These are phyloP conservation scores for Scalopus aquaticus DNA, from an alignment of 2,113 vertebrate species.

Conservation along the genomic window DNA sequence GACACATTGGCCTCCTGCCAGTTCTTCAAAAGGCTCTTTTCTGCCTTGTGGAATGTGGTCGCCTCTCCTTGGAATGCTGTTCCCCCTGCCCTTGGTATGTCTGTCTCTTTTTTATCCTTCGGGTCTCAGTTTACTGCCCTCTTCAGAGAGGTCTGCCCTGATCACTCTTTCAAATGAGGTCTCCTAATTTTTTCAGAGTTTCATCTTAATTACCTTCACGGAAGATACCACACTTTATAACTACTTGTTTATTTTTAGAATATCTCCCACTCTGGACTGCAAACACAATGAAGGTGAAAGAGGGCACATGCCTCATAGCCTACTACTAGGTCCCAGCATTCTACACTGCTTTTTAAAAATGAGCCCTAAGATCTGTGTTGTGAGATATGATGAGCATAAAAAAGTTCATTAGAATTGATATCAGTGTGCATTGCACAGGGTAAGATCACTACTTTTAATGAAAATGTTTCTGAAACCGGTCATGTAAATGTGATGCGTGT, in stretches of 20 bases:
- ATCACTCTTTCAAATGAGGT: neutral
- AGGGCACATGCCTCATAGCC: neutral
- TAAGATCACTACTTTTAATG: neutral
- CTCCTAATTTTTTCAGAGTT: conserved; percentile 1
- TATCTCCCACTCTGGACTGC: neutral
- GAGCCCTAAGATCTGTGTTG: neutral
- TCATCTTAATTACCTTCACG: neutral
- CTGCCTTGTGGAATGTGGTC: conserved; percentile 11
- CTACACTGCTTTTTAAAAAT: neutral
- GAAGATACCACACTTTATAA: neutral
- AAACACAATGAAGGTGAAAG: neutral
- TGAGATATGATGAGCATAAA: neutral
- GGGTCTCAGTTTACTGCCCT: conserved; percentile 40
- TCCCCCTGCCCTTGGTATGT: neutral
- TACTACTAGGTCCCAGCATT: neutral
- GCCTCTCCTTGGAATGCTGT: conserved; percentile 43
- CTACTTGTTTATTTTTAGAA: neutral
- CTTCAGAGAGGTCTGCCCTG: conserved; percentile 14
- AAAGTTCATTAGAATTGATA: neutral
- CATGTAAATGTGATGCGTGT: neutral
- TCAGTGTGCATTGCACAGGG: neutral
- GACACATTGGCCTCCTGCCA: conserved; percentile 34
- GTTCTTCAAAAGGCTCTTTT: conserved; percentile 40
- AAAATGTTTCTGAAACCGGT: neutral
- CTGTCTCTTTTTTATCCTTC: conserved; percentile 37